Evolutionary conservation across 2,888 invertebrate genomes (phyloP).

Genomic region (Synergus umbraculus): DNA sequence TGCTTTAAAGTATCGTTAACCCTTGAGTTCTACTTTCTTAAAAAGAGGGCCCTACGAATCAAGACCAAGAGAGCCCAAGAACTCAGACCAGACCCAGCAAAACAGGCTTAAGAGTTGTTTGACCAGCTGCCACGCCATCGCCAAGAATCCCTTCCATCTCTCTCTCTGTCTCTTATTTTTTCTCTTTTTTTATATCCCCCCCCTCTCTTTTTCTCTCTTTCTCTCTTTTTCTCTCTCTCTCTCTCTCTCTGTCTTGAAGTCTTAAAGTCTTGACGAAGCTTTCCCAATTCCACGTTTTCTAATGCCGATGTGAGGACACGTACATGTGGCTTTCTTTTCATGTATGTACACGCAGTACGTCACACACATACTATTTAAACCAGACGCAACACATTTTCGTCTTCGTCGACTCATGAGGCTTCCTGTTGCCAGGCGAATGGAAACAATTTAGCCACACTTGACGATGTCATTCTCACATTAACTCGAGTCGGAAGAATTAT

Average conservation of each 20-base stretch:
- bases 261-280: slow-evolving; percentile 53
- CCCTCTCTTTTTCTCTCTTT: slow-evolving; percentile 50
- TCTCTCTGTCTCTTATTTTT: slow-evolving; percentile 40
- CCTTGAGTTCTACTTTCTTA: slow-evolving; percentile 50
- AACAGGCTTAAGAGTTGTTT: slow-evolving; percentile 64
- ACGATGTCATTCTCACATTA: slow-evolving; percentile 36
- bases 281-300: slow-evolving; percentile 59
- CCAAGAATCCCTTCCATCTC: slow-evolving; percentile 54
- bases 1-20: slow-evolving; percentile 16
- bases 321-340: background rate
- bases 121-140: slow-evolving; percentile 62
- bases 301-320: slow-evolving; percentile 33
- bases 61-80: slow-evolving; percentile 17
- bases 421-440: slow-evolving; percentile 41
- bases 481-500: slow-evolving; percentile 38
- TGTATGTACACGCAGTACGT: background rate
- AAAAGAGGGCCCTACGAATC: slow-evolving; percentile 53
- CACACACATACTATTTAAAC: background rate
- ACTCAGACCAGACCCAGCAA: slow-evolving; percentile 51
- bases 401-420: slow-evolving; percentile 33
- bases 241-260: slow-evolving; percentile 49
- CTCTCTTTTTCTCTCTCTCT: slow-evolving; percentile 48
- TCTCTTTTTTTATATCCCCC: slow-evolving; percentile 41
- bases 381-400: slow-evolving; percentile 35
- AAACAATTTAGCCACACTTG: slow-evolving; percentile 38